These are phyloP conservation scores for Pasiphila rectangulata DNA, from an alignment of 2,888 invertebrate species.

Conservation along the genomic window DNA sequence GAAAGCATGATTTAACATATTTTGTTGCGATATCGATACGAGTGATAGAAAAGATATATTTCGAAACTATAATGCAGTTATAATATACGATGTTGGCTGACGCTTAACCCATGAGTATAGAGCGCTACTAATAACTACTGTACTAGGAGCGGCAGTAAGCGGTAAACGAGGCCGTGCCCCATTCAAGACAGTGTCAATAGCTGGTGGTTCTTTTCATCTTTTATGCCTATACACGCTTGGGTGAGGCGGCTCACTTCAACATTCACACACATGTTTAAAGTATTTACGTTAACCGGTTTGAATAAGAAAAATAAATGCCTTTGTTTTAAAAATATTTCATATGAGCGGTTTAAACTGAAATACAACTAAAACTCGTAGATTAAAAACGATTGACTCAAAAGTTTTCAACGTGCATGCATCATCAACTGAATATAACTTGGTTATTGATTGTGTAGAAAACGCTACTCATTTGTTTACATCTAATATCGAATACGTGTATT, in stretches of 20 bases:
- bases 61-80: not conserved
- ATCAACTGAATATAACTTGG: not conserved
- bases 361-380: too few relatives aligned
- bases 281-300: not conserved
- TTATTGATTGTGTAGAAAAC: slow-evolving; percentile 26
- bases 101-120: slow-evolving; percentile 42
- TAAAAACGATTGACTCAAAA: not conserved
- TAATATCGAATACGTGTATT: slow-evolving; percentile 8
- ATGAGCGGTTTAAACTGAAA: too few relatives aligned
- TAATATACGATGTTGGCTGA: slow-evolving; percentile 32
- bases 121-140: slow-evolving; percentile 48
- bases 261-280: not conserved
- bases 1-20: slow-evolving; percentile 61
- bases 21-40: slow-evolving; percentile 32
- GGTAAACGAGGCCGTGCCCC: slow-evolving; percentile 64
- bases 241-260: slow-evolving; percentile 39
- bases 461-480: too few relatives aligned
- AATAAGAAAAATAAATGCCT: too few relatives aligned
- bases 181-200: slow-evolving; percentile 69
- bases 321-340: too few relatives aligned
- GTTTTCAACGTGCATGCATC: too few relatives aligned
- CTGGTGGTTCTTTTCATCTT: slow-evolving; percentile 62
- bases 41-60: not conserved
- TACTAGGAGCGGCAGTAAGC: slow-evolving; percentile 56
- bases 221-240: slow-evolving; percentile 47